phyloP scores from a whole-genome alignment of 2,797 vertebrate species.

The Chaetodon trifasciatus region DNA sequence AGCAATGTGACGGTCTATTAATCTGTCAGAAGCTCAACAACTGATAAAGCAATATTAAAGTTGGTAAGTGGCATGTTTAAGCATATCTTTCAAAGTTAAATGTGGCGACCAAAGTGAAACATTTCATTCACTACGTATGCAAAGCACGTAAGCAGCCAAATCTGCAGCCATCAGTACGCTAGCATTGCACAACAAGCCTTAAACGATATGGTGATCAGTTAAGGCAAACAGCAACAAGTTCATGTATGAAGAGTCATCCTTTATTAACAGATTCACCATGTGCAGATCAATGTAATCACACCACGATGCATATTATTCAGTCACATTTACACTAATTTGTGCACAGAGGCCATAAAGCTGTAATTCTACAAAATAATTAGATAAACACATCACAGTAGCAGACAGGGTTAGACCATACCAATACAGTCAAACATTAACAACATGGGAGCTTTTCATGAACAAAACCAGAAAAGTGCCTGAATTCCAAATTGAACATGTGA shows the following conservation, averaged over 20 bases:
- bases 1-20: conserved; percentile 25
- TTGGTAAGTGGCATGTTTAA: conserved; percentile 15
- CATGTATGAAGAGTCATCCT: conserved; percentile 77
- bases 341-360: conserved; percentile 4
- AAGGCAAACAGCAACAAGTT: conserved; percentile 34
- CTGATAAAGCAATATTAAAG: conserved; percentile 26
- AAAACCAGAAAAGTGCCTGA: conserved; percentile 30
- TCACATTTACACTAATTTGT: conserved; percentile 31
- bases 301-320: conserved; percentile 34
- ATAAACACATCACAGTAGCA: conserved; percentile 24
- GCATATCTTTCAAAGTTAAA: conserved; percentile 37
- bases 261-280: conserved; percentile 65
- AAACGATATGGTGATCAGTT: conserved; percentile 71
- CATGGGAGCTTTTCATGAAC: conserved; percentile 32
- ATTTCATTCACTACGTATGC: conserved; percentile 28
- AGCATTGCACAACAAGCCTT: conserved; percentile 70
- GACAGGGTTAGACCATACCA: conserved; percentile 89
- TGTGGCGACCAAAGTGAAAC: conserved; percentile 23
- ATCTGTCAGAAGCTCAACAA: conserved; percentile 33
- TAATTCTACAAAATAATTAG: neutral
- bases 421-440: conserved; percentile 72
- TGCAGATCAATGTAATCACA: conserved; percentile 37
- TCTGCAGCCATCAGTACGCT: conserved; percentile 35
- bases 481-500: conserved; percentile 63
- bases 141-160: conserved; percentile 31